These are phyloP conservation scores for Synaphobranchus kaupii DNA, from an alignment of 2,797 vertebrate genomes.

Conservation along the genomic window DNA sequence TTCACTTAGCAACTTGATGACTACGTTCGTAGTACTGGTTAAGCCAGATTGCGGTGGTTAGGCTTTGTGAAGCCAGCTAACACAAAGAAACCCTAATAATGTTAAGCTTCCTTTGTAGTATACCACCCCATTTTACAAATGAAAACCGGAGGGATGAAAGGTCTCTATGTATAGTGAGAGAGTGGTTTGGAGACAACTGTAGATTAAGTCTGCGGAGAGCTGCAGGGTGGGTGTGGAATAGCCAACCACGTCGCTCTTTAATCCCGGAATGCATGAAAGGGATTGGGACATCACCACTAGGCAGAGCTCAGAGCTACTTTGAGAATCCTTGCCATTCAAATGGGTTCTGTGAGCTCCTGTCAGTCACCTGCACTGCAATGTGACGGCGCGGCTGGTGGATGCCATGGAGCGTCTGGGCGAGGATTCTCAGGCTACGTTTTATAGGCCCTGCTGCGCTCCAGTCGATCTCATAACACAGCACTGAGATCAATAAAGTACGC, in stretches of 20 bases:
- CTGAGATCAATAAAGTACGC: neutral
- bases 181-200: neutral
- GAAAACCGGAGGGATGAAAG: neutral
- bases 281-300: neutral
- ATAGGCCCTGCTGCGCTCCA: neutral
- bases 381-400: neutral
- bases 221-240: constrained; percentile 1
- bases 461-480: neutral
- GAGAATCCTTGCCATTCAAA: neutral
- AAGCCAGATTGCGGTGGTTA: too few relatives aligned
- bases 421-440: too few relatives aligned
- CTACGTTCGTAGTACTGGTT: too few relatives aligned
- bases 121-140: neutral
- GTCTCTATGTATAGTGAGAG: neutral
- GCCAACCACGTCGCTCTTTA: neutral
- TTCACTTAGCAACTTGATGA: too few relatives aligned
- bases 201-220: neutral
- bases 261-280: constrained; percentile 12
- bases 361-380: constrained; percentile 5
- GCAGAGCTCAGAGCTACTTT: constrained; percentile 10
- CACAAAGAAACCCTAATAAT: too few relatives aligned
- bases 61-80: too few relatives aligned
- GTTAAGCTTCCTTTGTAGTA: too few relatives aligned
- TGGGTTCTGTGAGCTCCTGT: neutral
- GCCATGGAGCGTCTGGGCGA: neutral